Evolutionary conservation across 2,888 invertebrate genomes (phyloP).

Genomic region (Andrena bicolor): DNA sequence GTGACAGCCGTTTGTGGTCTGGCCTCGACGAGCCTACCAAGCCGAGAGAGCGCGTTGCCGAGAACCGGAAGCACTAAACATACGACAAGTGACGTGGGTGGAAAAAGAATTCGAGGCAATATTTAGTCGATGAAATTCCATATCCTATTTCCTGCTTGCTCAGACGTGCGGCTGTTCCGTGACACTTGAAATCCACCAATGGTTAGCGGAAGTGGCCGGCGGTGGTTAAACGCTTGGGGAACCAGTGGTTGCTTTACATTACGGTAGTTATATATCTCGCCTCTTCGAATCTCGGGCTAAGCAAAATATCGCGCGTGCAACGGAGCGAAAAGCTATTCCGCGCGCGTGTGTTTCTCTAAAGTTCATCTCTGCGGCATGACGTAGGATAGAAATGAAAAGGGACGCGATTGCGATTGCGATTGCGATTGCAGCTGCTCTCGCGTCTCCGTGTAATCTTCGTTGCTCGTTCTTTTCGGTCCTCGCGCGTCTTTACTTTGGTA

Average conservation of each 20-base stretch:
- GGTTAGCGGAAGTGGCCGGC: no score
- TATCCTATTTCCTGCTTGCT: slow-evolving; percentile 52
- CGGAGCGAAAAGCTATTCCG: background rate
- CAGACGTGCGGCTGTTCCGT: background rate
- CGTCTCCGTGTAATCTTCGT: slow-evolving; percentile 23
- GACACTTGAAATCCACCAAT: background rate
- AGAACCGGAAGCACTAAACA: slow-evolving; percentile 51
- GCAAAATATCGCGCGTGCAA: no score
- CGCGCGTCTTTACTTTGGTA: slow-evolving; percentile 1
- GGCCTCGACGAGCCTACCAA: background rate
- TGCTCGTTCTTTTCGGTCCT: slow-evolving; percentile 21
- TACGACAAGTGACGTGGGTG: slow-evolving; percentile 25
- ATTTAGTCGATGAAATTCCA: slow-evolving; percentile 57
- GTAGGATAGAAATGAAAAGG: slow-evolving; percentile 3
- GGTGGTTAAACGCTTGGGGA: no score
- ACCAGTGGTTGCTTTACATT: no score
- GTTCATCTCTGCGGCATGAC: background rate
- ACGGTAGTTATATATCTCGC: no score
- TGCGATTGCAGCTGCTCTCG: background rate
- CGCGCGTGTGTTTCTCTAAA: background rate
- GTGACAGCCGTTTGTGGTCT: background rate
- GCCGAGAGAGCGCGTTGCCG: background rate
- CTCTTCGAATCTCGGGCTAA: no score
- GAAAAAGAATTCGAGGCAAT: slow-evolving; percentile 43
- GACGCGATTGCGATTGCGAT: background rate